A percentile compares a stretch with the other conserved stretches of the same genome.
Conservation (phyloP, 2,113 vertebrate genomes). For the Cygnus buccinator region DNA sequence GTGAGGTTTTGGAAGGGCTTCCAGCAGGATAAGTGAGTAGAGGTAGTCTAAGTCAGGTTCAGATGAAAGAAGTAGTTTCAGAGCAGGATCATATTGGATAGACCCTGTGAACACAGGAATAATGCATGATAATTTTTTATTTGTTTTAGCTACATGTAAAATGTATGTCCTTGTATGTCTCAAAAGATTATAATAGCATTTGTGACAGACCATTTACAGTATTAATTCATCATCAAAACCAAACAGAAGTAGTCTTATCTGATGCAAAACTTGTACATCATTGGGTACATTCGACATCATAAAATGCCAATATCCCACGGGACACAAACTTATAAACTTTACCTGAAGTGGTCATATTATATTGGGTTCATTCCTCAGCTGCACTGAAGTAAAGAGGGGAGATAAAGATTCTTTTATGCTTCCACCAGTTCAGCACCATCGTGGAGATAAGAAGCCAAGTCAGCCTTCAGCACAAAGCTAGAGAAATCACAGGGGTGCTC, state of each 20-base stretch:
- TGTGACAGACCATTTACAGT: not conserved
- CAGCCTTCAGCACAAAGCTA: slow-evolving; percentile 54
- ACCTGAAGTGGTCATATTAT: not conserved
- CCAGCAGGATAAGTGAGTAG: not conserved
- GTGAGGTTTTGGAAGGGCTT: not conserved
- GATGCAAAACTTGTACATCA: not conserved
- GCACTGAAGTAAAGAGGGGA: slow-evolving; percentile 4
- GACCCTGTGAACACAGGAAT: not conserved
- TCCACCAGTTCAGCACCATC: slow-evolving; percentile 25
- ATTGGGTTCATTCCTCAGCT: slow-evolving; percentile 8
- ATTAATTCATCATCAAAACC: not conserved
- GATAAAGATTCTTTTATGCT: slow-evolving; percentile 29
- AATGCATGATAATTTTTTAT: not conserved
- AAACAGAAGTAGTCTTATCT: not conserved
- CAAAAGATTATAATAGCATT: not conserved
- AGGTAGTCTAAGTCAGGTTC: not conserved
- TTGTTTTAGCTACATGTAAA: not conserved
- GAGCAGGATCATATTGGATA: not conserved
- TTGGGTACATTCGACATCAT: not conserved
- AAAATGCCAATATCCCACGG: not conserved
- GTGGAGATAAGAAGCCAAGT: slow-evolving; percentile 23
- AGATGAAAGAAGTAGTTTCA: not conserved
- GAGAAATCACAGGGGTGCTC: slow-evolving; percentile 60
- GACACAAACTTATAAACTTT: not conserved
- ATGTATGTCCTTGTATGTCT: not conserved